A percentile compares a stretch with the other conserved stretches of the same genome.
phyloP scores from a whole-genome alignment of 1,140 invertebrate genomes.

The Microplitis demolitor region DNA sequence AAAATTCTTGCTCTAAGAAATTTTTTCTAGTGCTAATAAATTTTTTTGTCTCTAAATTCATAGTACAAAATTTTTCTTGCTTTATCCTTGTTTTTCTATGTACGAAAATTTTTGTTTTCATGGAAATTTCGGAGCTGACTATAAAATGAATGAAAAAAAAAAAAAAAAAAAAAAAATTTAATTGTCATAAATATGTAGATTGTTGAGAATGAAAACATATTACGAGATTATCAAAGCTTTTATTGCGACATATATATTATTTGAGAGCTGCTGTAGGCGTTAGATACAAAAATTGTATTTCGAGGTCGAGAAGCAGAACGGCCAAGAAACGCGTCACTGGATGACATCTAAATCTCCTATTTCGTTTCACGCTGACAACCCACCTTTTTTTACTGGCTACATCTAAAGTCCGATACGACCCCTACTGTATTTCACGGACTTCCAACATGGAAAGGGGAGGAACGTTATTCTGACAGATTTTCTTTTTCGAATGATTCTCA shows the following conservation, averaged over 20 bases:
- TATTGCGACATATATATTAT: constrained; percentile 38
- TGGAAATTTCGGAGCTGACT: no score
- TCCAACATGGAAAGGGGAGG: constrained; percentile 32
- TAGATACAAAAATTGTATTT: constrained; percentile 9
- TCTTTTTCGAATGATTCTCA: constrained; percentile 25
- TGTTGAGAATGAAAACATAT: background rate
- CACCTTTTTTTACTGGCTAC: constrained; percentile 47
- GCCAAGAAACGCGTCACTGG: constrained; percentile 44
- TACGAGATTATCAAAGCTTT: no score
- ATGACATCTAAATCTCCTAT: constrained; percentile 61
- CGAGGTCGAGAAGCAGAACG: background rate
- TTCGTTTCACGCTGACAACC: constrained; percentile 54
- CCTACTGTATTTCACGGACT: constrained; percentile 21
- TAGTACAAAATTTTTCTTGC: no score
- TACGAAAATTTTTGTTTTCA: no score
- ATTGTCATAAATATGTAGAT: no score
- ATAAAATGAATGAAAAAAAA: no score
- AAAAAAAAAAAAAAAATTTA: no score
- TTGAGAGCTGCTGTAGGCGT: constrained; percentile 12
- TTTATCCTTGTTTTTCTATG: no score
- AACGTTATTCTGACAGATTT: constrained; percentile 37
- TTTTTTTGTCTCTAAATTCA: no score
- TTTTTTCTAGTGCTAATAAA: no score
- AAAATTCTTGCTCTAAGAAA: no score
- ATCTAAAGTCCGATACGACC: constrained; percentile 19